A percentile compares a stretch with the other conserved stretches of the same genome.
Evolutionary conservation across 2,888 invertebrate species (phyloP).

Genomic region (Phlogophora meticulosa): DNA sequence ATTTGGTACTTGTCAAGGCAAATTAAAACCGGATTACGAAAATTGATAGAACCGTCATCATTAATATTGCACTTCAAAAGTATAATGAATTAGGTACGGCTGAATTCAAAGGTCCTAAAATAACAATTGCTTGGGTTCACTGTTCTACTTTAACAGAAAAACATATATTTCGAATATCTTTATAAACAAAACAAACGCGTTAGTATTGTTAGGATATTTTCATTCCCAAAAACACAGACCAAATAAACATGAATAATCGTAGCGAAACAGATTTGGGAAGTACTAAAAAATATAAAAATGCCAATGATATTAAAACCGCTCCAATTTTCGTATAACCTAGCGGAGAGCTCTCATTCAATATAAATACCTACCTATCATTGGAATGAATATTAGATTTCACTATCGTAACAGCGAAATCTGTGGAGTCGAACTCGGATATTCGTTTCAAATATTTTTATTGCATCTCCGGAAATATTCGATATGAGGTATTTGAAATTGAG

Average conservation of each 20-base stretch:
- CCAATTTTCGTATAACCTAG: conserved; percentile 72
- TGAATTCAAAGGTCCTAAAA: conserved; percentile 18
- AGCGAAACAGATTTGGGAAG: conserved; percentile 37
- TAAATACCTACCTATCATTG: conserved; percentile 82
- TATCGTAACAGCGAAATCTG: conserved; percentile 74
- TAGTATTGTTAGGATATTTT: conserved; percentile 48
- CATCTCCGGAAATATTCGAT: conserved; percentile 5
- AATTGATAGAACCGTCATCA: background rate
- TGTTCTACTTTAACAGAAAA: background rate
- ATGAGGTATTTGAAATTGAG: conserved; percentile 1
- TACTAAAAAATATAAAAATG: conserved; percentile 64
- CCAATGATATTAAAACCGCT: conserved; percentile 73
- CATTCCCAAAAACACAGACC: conserved; percentile 28
- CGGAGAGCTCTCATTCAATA: conserved; percentile 76
- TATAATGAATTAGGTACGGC: background rate
- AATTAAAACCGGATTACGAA: conserved; percentile 19
- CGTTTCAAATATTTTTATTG: conserved; percentile 34
- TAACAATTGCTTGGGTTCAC: conserved; percentile 5
- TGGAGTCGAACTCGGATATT: conserved; percentile 65
- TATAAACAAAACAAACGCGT: conserved; percentile 21
- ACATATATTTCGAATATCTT: conserved; percentile 13
- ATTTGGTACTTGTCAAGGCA: background rate
- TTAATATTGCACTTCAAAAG: conserved; percentile 19
- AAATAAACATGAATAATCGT: conserved; percentile 43
- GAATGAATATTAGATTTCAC: conserved; percentile 88